phyloP scores from a whole-genome alignment of 2,113 vertebrate species.

The Eonycteris spelaea region DNA sequence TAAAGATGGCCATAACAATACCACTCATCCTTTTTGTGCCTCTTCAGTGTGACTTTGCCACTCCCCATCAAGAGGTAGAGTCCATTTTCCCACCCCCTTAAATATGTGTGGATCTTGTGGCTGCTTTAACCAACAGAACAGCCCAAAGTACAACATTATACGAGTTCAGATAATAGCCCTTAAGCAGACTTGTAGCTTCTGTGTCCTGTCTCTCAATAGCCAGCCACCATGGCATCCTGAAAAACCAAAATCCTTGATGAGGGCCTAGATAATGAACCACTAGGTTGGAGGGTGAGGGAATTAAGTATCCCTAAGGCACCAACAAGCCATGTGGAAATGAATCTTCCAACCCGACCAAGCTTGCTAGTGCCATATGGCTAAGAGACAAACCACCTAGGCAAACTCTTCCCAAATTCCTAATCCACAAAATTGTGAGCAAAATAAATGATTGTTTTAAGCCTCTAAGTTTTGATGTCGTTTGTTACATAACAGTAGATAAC shows the following conservation, averaged over 20 bases:
- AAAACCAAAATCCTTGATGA: background rate
- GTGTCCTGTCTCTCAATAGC: background rate
- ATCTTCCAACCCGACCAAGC: background rate
- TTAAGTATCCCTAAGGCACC: background rate
- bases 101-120: background rate
- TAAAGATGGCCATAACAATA: background rate
- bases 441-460: background rate
- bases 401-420: background rate
- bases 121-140: background rate
- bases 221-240: background rate
- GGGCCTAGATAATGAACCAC: background rate
- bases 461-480: background rate
- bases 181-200: background rate
- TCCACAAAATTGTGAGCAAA: conserved; percentile 26
- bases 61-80: background rate
- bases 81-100: background rate
- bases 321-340: background rate
- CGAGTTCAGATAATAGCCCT: background rate
- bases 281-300: background rate
- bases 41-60: background rate
- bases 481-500: background rate
- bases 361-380: background rate
- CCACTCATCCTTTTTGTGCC: background rate
- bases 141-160: background rate
- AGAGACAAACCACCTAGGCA: background rate